Percentiles rank a stretch among this genome's conserved stretches.
Conservation (phyloP, 2,113 vertebrate genomes). For the Daubentonia madagascariensis region DNA sequence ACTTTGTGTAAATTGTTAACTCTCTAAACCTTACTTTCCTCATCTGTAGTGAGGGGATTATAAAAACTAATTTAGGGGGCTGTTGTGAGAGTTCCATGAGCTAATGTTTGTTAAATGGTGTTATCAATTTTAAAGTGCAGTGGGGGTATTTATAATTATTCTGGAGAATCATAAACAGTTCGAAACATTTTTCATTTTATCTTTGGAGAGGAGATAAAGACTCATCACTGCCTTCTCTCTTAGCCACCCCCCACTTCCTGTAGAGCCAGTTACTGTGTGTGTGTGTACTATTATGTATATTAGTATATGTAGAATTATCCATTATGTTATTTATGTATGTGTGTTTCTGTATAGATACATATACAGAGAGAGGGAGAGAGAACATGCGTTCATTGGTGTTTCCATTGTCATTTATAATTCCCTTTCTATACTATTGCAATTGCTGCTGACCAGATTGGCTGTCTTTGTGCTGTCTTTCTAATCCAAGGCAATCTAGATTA, state of each 20-base stretch:
- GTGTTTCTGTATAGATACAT: no score
- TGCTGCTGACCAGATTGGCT: neutral
- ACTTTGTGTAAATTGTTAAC: neutral
- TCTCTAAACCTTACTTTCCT: neutral
- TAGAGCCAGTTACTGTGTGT: neutral
- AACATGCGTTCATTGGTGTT: neutral
- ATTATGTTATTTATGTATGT: no score
- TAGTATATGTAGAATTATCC: neutral
- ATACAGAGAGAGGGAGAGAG: neutral
- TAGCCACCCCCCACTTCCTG: neutral
- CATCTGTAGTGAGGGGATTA: neutral
- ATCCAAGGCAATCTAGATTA: neutral
- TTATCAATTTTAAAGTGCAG: neutral
- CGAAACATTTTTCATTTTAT: neutral
- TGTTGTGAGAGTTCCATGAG: neutral
- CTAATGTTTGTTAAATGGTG: neutral
- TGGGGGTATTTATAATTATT: neutral
- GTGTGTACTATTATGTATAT: neutral
- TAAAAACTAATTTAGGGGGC: neutral
- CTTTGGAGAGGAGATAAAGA: neutral
- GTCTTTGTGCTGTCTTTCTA: neutral
- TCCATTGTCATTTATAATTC: neutral
- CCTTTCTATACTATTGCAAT: neutral
- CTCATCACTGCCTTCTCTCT: neutral
- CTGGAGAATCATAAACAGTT: slow-evolving; percentile 9